Conservation (phyloP, 2,888 invertebrate genomes). For the Embidobia sp. region DNA sequence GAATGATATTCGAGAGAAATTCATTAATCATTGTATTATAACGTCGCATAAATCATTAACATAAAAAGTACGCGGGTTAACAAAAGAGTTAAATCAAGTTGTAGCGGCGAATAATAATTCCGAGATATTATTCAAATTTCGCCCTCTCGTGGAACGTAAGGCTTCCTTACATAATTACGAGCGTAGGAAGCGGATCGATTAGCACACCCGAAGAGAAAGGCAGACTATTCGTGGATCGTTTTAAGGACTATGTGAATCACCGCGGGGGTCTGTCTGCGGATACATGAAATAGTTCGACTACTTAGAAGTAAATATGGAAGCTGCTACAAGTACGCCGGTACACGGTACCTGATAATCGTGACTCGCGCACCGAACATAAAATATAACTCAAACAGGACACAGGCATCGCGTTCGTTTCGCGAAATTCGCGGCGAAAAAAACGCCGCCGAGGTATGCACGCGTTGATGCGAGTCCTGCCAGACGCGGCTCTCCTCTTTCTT, state of each 20-base stretch:
- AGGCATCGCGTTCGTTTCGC: conserved; percentile 38
- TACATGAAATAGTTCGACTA: conserved; percentile 66
- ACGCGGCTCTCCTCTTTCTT: conserved; percentile 4
- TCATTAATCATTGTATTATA: conserved; percentile 59
- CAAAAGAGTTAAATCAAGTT: conserved; percentile 63
- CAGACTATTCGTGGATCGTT: conserved; percentile 78
- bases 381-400: conserved; percentile 55
- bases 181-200: conserved; percentile 82
- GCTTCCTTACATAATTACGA: conserved; percentile 79
- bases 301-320: conserved; percentile 67
- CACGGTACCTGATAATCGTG: conserved; percentile 63
- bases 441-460: conserved; percentile 33
- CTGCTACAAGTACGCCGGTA: conserved; percentile 62
- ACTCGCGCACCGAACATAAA: conserved; percentile 62
- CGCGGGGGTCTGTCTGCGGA: conserved; percentile 73
- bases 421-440: conserved; percentile 46
- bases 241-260: conserved; percentile 80
- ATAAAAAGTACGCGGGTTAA: conserved; percentile 57
- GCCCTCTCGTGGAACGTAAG: conserved; percentile 70
- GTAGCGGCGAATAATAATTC: conserved; percentile 59
- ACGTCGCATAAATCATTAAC: conserved; percentile 56
- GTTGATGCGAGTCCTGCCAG: conserved; percentile 33
- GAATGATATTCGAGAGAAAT: conserved; percentile 50
- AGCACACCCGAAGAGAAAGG: conserved; percentile 81
- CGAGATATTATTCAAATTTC: conserved; percentile 68